Evolutionary conservation across 2,888 invertebrate genomes (phyloP), one percentile per base, ranked within the genome.

Genomic region (Chelonus formosanus): DNA sequence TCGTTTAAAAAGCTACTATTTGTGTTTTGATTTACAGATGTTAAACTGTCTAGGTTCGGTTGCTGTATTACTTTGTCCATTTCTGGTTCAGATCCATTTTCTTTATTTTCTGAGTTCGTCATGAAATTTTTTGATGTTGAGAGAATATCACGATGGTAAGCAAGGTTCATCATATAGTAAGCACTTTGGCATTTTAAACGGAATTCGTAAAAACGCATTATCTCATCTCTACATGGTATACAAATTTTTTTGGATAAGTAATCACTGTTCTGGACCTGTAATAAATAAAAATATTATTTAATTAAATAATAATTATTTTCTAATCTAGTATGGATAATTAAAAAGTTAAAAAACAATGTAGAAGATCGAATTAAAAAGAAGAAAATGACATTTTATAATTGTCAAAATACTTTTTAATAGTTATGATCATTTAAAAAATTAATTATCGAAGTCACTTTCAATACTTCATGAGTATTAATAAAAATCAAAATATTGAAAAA

Each of bases 131-230:
- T 20, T 20, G 20, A 2, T 20, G 20, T 20, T 20, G 20, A 20
- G 2, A 20, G 20, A 20, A 20, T 20, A 20, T 20, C 20, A 20
- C 20, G 20, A 20, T 20, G 20, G 20, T 20, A 5, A 10, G 31
- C 36, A 8, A 40, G 31, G 5, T 68, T 45, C 20, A 73, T 63
- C 3, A 61, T 67, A 59, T 70, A 67, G 64, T 74, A 67, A 20
- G 67, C 55, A 4, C 43, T 60, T 5, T 68, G 68, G 35, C 74
- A 74, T 47, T 65, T 68, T 56, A 73, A 68, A 36, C 73, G 62
- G 50, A 74, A 74, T 1, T 65, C 55, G 56, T 73, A 73, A 34
- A 73, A 74, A 5, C 60, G 63, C 3, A 67, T 67, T 10, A 73
- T 52, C 35, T 54, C 68, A 40, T 67, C 58, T 52, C 68, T 67